Conservation (phyloP, 2,113 vertebrate species). For the Sinocyclocheilus anophthalmus region DNA sequence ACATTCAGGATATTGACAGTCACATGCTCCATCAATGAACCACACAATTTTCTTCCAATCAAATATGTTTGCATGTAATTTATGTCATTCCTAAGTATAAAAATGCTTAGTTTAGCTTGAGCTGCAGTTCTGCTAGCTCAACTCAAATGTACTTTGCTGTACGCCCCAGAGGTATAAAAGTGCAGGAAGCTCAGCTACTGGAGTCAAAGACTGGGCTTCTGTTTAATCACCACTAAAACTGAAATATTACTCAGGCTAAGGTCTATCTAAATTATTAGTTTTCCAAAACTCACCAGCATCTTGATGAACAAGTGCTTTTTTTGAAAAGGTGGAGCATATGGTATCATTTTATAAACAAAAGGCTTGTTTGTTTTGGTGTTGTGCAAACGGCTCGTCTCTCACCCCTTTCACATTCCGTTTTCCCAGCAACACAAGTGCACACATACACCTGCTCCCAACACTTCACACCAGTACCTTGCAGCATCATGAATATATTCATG, state of each 20-base stretch:
- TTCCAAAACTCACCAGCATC: not conserved
- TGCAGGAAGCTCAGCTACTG: not conserved
- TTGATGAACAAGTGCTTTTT: not conserved
- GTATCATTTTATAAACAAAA: not conserved
- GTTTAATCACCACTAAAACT: slow-evolving; percentile 1
- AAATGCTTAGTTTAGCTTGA: not conserved
- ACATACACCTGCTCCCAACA: slow-evolving; percentile 21
- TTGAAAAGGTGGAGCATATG: not conserved
- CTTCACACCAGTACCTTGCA: slow-evolving; percentile 43
- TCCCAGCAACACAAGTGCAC: slow-evolving; percentile 20
- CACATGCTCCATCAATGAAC: slow-evolving; percentile 1
- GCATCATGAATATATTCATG: slow-evolving; percentile 56
- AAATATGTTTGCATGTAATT: slow-evolving; percentile 5
- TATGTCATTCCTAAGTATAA: not conserved
- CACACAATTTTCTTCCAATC: not conserved
- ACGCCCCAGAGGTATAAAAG: not conserved
- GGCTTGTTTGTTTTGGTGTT: slow-evolving; percentile 13
- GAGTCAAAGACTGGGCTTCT: not conserved
- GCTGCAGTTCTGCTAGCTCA: slow-evolving; percentile 2
- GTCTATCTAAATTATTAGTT: not conserved
- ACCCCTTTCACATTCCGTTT: slow-evolving; percentile 24
- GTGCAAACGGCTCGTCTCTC: slow-evolving; percentile 32
- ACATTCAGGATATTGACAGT: not conserved
- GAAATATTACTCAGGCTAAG: not conserved
- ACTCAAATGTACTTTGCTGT: not conserved